phyloP scores from a whole-genome alignment of 2,888 invertebrate species.

The Piscicola geometra region DNA sequence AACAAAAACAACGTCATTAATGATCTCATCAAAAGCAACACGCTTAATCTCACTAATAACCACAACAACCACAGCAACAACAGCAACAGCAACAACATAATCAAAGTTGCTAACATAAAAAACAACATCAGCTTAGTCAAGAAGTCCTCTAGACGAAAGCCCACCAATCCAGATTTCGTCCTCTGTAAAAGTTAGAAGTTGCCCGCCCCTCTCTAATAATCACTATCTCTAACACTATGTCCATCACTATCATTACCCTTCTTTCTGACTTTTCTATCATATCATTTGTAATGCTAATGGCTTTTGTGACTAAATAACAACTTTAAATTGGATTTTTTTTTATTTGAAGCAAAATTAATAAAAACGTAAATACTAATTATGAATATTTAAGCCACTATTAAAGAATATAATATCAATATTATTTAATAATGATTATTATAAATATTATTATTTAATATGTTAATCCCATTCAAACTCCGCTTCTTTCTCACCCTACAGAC shows the following conservation, averaged over 20 bases:
- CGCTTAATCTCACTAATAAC: no score
- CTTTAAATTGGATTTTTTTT: no score
- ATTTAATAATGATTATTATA: background rate
- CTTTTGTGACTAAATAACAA: no score
- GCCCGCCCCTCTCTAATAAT: background rate
- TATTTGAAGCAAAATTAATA: no score
- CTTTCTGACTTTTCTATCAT: background rate
- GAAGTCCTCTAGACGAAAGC: conserved; percentile 15
- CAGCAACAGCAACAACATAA: background rate
- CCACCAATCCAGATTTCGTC: conserved; percentile 24
- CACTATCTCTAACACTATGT: no score
- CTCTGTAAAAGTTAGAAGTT: conserved; percentile 32
- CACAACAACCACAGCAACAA: background rate
- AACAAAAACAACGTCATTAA: background rate
- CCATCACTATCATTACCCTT: no score
- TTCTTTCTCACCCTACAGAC: conserved; percentile 48
- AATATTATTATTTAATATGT: background rate
- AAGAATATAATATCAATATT: no score
- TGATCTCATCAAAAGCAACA: no score
- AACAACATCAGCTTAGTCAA: background rate
- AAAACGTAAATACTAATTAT: no score
- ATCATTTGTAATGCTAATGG: background rate
- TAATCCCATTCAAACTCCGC: background rate
- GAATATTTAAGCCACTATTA: no score
- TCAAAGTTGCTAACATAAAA: no score